Base-by-base conservation (phyloP, 2,888 invertebrate genomes). In the Tachina grossa region DNA sequence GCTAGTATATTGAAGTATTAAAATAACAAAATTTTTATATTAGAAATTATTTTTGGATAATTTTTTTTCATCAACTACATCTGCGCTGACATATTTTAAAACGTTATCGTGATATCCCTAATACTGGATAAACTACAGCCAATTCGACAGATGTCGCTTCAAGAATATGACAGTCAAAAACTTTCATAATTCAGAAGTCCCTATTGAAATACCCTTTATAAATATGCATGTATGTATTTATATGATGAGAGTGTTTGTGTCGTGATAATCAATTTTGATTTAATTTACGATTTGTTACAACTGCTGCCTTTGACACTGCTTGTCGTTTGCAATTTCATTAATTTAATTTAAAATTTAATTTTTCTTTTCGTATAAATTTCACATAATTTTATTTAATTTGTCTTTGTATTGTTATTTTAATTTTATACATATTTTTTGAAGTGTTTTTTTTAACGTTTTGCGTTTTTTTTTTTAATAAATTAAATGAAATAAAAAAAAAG, bases 221-320 rank as follows among this genome's bases (percentile, higher is more conserved):
- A 3, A 1, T 59, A 14, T 49, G 16, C 45, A 45, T 59, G 16
- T 16, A 39, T 47, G 74, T 71, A 57, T 80, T 59, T 71, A 61
- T 83, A 74, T 78, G 75, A 74, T 66, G 83, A 61, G 83, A 61
- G 78, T 79, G 80, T 80, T 87, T 86, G 83, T 85, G 68, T 78
- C 83, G 83, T 86, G 85, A 84, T 85, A 87, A 84, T 87, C 85
- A 87, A 87, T 82, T 87, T 86, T 87, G 77, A 85, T 85, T 85
- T 82, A 85, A 85, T 85, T 82, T 82, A 71, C 81, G 74, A 81
- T 81, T 81, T 75, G 74, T 81, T 72, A 83, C 74, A 79, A 79
- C 72, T 78, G 68, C 68, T 83, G 63, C 31, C 75, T 77, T 77
- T 68, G 66, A 77, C 77, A 76, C 66, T 80, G 16, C 31, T 61